Conservation (phyloP, 2,113 vertebrate genomes). For the Galbula dea region DNA sequence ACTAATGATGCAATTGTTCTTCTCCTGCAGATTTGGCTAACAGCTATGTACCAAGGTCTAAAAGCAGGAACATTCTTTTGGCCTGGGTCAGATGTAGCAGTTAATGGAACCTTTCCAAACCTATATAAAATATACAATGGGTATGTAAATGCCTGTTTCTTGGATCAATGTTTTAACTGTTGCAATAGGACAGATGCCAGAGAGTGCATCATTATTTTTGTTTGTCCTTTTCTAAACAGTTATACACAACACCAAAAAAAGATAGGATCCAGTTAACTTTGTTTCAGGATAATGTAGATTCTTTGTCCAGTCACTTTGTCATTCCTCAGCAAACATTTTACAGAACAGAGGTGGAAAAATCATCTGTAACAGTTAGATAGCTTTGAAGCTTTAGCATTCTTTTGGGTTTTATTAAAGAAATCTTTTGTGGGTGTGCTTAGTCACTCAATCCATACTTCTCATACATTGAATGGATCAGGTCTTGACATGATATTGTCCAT, state of each 20-base stretch:
- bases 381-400: neutral
- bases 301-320: neutral
- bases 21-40: constrained; percentile 88
- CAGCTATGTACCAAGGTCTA: constrained; percentile 83
- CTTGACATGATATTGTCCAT: neutral
- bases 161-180: neutral
- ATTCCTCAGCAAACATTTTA: neutral
- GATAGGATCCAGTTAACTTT: neutral
- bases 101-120: constrained; percentile 85
- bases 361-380: neutral
- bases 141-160: constrained; percentile 64
- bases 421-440: neutral
- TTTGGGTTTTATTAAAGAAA: neutral
- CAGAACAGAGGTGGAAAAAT: neutral
- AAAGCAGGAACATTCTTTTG: constrained; percentile 89
- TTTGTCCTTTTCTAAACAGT: neutral
- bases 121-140: constrained; percentile 78
- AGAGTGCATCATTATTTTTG: neutral
- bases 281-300: neutral
- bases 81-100: constrained; percentile 91
- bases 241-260: neutral
- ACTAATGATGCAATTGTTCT: neutral
- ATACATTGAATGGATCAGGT: neutral
- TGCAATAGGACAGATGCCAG: neutral
- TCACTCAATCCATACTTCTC: neutral